Evolutionary conservation across 1,140 invertebrate species (phyloP), one percentile per base, ranked within the genome.

Genomic region (Caerostris darwini): DNA sequence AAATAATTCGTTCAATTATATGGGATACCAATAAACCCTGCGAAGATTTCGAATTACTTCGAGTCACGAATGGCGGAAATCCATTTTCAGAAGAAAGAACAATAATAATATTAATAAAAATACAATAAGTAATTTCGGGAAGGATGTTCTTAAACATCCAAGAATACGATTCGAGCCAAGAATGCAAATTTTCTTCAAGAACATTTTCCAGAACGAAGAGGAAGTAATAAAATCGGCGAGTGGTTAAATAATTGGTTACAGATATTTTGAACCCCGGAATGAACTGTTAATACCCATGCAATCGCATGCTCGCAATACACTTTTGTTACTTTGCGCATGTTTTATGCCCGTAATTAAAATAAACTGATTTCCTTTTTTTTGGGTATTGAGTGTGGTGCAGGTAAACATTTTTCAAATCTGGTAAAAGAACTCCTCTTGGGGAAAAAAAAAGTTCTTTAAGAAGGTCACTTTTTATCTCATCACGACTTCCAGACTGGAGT

Each of bases 161-260:
- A 10, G 4, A 34, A 77, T 50, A 50, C 10, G 71, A 77, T 77
- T 77, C 71, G 10, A 34, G 7, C n/a, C 50, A 3, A 34, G 71
- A 77, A 77, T 77, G 71, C 34, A 77, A 77, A 77, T 77, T 50
- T 77, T 77, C 71, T 77, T 77, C 12, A 0, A 12, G 8, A 77
- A 77, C 34, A 53, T 77, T 77, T 77, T 34, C 34, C 34, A 53
- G 71, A 12, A 77, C 34, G 71, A 77, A 77, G 71, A 77, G 71
- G 71, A 77, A 77, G 71, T 77, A 8, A 77, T 77, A 77, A 77
- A 77, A 12, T 12, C 71, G 19, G 34, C 19, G 71, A 77, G 34
- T 77, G 3, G 71, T 34, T 77, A 77, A 77, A 77, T 77, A 77
- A 77, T 77, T 77, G 71, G 71, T 77, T 77, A 77, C 8, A 50